Base-by-base conservation (phyloP, 2,888 invertebrate genomes). In the Thysanoteuthis rhombus region DNA sequence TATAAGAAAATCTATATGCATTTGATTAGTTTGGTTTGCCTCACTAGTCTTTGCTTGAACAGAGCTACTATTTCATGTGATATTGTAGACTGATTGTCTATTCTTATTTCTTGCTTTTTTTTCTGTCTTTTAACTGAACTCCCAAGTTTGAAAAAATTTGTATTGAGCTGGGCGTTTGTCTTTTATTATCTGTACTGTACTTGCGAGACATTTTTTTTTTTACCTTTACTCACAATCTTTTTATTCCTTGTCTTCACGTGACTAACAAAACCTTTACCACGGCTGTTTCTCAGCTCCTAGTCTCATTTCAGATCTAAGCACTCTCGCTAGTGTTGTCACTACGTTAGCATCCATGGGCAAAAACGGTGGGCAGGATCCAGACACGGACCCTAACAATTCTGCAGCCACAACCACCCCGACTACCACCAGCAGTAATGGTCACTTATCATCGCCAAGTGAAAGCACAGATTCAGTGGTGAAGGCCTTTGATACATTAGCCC, bases 401-500 rank as follows among this genome's bases (percentile, higher is more conserved):
- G 58, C 92, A 22, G 38, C n/a, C 19, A 40, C 36, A 28, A 38
- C 52, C 32, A 47, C 42, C 19, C 47, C 93, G 10, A 90, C 89
- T n/a, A 94, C 94, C 90, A 93, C 94, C 58, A 92, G 92, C 92
- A 92, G 92, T 42, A 93, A 93, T 36, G 93, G 93, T n/a, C 93
- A 93, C 25, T 39, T 58, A 39, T 93, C 93, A 38, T 93, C 93
- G 0, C 93, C 93, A 52, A n/a, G 92, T 36, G 94, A 94, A 32
- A 95, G 95, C 92, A 94, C 95, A 93, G 96, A 96, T 94, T 97
- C 98, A 39, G 98, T 98, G 93, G 98, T 98, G 75, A 98, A 98
- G 97, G 98, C 98, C 0, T 97, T 98, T 95, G 98, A 98, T 95
- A 98, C 98, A 92, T 98, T 98, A 97, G 98, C 98, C 90, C 98